These are phyloP conservation scores for Lycopodina hypogea DNA, from an alignment of 37 sponge, comb jelly and placozoan genomes.

Conservation along the genomic window DNA sequence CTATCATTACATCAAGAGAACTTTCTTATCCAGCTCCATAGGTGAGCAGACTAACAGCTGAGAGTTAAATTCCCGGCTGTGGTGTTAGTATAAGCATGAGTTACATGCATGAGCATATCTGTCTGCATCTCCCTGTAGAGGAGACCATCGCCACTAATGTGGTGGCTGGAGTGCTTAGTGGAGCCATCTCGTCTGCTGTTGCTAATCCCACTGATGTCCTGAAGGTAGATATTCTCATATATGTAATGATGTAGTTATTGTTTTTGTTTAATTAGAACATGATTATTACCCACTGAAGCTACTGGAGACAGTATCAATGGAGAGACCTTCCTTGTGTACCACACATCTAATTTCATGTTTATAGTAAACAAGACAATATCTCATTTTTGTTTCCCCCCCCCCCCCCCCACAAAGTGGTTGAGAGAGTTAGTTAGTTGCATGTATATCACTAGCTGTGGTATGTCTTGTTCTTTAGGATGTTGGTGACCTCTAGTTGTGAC, in stretches of 20 bases:
- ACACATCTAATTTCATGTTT: too few relatives aligned
- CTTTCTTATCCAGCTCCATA: conserved; percentile 25
- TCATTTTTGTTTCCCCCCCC: too few relatives aligned
- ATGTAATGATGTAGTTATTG: not conserved
- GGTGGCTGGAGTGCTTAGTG: conserved; percentile 67
- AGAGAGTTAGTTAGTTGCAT: too few relatives aligned
- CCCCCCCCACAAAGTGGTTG: too few relatives aligned
- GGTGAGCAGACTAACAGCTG: conserved; percentile 22
- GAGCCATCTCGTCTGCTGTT: conserved; percentile 73
- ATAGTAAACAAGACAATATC: too few relatives aligned
- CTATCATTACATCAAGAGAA: conserved; percentile 74
- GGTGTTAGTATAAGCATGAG: not conserved
- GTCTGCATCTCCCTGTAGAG: conserved; percentile 16
- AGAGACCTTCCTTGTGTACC: too few relatives aligned
- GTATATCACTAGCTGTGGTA: too few relatives aligned
- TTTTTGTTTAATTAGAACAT: too few relatives aligned
- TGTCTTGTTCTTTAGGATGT: too few relatives aligned
- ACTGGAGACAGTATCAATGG: not conserved
- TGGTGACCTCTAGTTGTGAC: too few relatives aligned
- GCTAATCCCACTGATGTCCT: conserved; percentile 94
- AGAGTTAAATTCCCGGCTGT: not conserved
- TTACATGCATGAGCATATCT: too few relatives aligned
- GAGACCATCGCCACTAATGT: conserved; percentile 69
- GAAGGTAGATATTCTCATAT: conserved; percentile 76
- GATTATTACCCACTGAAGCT: too few relatives aligned